phyloP scores from a whole-genome alignment of 2,888 invertebrate species.

The Blastobasis lacticolella region DNA sequence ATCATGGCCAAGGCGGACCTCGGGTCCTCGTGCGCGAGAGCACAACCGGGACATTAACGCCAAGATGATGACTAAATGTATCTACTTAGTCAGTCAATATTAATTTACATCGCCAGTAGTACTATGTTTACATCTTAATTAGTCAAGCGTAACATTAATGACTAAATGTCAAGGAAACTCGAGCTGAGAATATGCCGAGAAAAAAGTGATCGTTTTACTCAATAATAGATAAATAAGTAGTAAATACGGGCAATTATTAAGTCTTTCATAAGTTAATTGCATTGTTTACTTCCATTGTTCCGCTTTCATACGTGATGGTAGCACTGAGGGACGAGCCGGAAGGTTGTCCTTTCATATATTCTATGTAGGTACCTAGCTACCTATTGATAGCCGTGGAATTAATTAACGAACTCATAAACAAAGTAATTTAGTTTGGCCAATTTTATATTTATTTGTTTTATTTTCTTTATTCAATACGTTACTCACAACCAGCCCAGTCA shows the following conservation, averaged over 20 bases:
- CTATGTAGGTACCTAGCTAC: background rate
- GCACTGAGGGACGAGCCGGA: background rate
- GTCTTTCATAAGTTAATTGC: conserved; percentile 29
- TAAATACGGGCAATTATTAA: conserved; percentile 27
- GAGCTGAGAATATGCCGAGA: conserved; percentile 3
- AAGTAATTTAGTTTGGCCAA: too few relatives aligned
- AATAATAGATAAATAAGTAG: conserved; percentile 21
- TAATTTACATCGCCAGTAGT: too few relatives aligned
- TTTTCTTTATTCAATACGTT: too few relatives aligned
- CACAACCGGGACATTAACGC: too few relatives aligned
- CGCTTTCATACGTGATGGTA: conserved; percentile 24
- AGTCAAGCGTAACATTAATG: background rate
- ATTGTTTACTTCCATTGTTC: conserved; percentile 48
- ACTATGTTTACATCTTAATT: background rate
- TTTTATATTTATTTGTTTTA: too few relatives aligned
- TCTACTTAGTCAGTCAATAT: too few relatives aligned
- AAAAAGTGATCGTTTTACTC: conserved; percentile 30
- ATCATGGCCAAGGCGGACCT: too few relatives aligned
- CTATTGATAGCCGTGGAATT: too few relatives aligned
- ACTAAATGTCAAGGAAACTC: conserved; percentile 7
- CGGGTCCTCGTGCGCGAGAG: too few relatives aligned
- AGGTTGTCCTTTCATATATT: background rate
- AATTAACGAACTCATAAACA: too few relatives aligned
- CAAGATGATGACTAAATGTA: too few relatives aligned
- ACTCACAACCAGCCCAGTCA: too few relatives aligned